Percentiles rank a stretch among this genome's conserved stretches.
Evolutionary conservation across 2,888 invertebrate species (phyloP).

Genomic region (Phaonia tiefii): DNA sequence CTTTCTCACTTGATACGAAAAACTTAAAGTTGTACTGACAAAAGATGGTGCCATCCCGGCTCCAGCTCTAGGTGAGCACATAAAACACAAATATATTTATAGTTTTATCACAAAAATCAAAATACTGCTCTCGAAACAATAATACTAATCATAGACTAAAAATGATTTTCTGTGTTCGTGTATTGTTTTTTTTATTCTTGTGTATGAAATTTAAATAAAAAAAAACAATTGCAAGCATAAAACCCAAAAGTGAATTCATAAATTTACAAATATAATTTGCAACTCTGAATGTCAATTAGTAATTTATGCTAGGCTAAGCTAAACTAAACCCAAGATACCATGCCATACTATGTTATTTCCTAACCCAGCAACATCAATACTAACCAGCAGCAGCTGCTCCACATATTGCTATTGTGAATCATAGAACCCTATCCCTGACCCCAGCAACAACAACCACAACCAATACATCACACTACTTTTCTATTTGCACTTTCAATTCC

Average conservation of each 20-base stretch:
- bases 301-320: not conserved
- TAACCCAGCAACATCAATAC: no score
- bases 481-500: not conserved
- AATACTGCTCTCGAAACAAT: not conserved
- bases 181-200: not conserved
- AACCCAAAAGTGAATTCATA: no score
- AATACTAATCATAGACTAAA: not conserved
- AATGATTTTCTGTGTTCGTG: not conserved
- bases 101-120: constrained; percentile 54
- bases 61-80: constrained; percentile 81
- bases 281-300: constrained; percentile 12
- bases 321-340: not conserved
- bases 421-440: no score
- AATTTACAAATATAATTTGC: constrained; percentile 10
- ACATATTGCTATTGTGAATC: not conserved
- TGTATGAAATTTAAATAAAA: not conserved
- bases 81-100: constrained; percentile 67
- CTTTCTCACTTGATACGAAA: constrained; percentile 30
- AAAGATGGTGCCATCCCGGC: constrained; percentile 81
- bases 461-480: not conserved
- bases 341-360: not conserved
- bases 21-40: constrained; percentile 78
- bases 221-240: not conserved
- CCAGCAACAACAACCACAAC: not conserved
- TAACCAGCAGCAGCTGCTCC: not conserved